Evolutionary conservation across 2,113 vertebrate genomes (phyloP).

Genomic region (Lophius piscatorius): DNA sequence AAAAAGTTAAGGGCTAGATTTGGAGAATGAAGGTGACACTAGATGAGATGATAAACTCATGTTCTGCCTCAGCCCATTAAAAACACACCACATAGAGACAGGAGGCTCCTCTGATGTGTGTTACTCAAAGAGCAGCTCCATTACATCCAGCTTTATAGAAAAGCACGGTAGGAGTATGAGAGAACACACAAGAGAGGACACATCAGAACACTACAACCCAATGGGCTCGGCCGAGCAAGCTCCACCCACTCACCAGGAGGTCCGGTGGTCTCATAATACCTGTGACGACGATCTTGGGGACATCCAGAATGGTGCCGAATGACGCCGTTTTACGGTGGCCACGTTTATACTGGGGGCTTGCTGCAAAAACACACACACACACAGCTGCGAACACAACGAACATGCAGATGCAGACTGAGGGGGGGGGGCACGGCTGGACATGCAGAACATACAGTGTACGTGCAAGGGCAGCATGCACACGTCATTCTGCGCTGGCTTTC

Average conservation of each 20-base stretch:
- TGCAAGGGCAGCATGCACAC: conserved; percentile 68
- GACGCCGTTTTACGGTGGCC: conserved; percentile 99
- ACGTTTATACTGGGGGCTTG: conserved; percentile 93
- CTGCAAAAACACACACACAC: conserved; percentile 96
- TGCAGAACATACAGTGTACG: conserved; percentile 55
- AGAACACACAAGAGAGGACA: conserved; percentile 75
- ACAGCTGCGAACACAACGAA: conserved; percentile 85
- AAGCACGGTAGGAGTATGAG: not conserved
- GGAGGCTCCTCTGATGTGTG: conserved; percentile 54
- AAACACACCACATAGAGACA: conserved; percentile 20
- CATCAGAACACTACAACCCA: conserved; percentile 41
- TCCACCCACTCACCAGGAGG: conserved; percentile 55
- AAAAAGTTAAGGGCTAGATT: too few relatives aligned
- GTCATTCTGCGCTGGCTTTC: conserved; percentile 4
- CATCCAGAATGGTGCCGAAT: conserved; percentile 99
- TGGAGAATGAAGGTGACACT: conserved; percentile 14
- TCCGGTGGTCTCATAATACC: conserved; percentile 86
- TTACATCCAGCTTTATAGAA: not conserved
- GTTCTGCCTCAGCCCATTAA: conserved; percentile 14
- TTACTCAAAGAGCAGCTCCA: conserved; percentile 51
- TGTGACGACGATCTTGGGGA: conserved; percentile 99
- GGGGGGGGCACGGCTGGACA: conserved; percentile 68
- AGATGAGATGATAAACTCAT: conserved; percentile 55
- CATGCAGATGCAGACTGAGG: conserved; percentile 94
- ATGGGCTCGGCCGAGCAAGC: conserved; percentile 41